A percentile compares a stretch with the other conserved stretches of the same genome.
Conservation (phyloP, 1,140 invertebrate genomes). For the Drosophila littoralis region DNA sequence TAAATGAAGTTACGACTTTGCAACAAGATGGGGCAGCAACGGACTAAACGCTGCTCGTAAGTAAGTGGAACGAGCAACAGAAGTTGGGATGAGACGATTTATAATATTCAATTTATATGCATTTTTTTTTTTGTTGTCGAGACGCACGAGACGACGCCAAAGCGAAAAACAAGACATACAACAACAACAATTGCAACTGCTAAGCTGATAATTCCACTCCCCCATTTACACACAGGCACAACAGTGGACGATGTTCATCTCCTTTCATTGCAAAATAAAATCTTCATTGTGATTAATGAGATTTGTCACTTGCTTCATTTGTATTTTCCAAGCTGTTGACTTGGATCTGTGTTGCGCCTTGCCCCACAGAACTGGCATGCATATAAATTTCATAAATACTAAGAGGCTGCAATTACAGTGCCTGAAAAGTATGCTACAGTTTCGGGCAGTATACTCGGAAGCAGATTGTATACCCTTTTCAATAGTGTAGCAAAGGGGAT, state of each 20-base stretch:
- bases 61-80: slow-evolving; percentile 44
- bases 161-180: slow-evolving; percentile 43
- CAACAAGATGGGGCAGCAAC: slow-evolving; percentile 31
- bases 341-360: slow-evolving; percentile 31
- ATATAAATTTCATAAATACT: slow-evolving; percentile 77
- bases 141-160: slow-evolving; percentile 8
- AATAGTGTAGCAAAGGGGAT: too few relatives aligned
- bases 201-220: slow-evolving; percentile 73
- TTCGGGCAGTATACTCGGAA: not conserved
- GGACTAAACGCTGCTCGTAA: slow-evolving; percentile 53
- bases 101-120: slow-evolving; percentile 84
- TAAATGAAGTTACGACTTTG: slow-evolving; percentile 83
- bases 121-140: slow-evolving; percentile 48
- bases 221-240: slow-evolving; percentile 31
- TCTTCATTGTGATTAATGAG: slow-evolving; percentile 74
- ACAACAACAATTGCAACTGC: slow-evolving; percentile 61
- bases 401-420: slow-evolving; percentile 24
- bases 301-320: slow-evolving; percentile 82
- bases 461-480: too few relatives aligned
- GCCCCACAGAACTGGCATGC: slow-evolving; percentile 44
- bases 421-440: slow-evolving; percentile 42
- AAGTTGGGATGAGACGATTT: slow-evolving; percentile 75
- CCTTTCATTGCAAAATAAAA: slow-evolving; percentile 46
- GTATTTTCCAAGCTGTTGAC: slow-evolving; percentile 80
- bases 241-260: slow-evolving; percentile 9